phyloP scores from a whole-genome alignment of 1,140 invertebrate genomes.

The Diuraphis noxia region DNA sequence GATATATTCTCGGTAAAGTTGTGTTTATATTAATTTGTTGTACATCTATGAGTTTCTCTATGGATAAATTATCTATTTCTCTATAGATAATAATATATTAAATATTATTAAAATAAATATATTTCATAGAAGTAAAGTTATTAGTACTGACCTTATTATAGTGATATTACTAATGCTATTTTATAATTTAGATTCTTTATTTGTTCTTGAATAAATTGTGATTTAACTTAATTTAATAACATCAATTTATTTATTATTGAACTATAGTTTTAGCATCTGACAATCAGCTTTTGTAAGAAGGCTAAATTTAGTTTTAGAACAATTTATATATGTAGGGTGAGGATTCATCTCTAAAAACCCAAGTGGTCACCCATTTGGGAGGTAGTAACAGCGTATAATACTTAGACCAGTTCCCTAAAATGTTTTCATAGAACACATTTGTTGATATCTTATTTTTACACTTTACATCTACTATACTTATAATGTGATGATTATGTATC shows the following conservation, averaged over 20 bases:
- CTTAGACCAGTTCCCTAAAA: too few relatives aligned
- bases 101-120: background rate
- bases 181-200: background rate
- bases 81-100: too few relatives aligned
- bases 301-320: too few relatives aligned
- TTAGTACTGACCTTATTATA: background rate
- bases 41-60: too few relatives aligned
- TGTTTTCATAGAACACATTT: background rate
- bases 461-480: background rate
- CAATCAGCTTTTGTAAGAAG: too few relatives aligned
- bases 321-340: too few relatives aligned
- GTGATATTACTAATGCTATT: background rate
- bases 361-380: too few relatives aligned
- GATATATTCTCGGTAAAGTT: constrained; percentile 71
- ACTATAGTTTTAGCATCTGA: too few relatives aligned
- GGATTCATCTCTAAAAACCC: too few relatives aligned
- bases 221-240: background rate
- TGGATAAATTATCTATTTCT: background rate
- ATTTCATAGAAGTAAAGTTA: background rate
- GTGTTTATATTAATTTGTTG: background rate
- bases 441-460: background rate
- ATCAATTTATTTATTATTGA: too few relatives aligned
- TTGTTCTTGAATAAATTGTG: background rate
- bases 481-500: background rate
- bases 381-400: too few relatives aligned